Percentiles rank a stretch among this genome's conserved stretches.
Conservation (phyloP, 2,888 invertebrate genomes). For the Phaedon cochleariae region DNA sequence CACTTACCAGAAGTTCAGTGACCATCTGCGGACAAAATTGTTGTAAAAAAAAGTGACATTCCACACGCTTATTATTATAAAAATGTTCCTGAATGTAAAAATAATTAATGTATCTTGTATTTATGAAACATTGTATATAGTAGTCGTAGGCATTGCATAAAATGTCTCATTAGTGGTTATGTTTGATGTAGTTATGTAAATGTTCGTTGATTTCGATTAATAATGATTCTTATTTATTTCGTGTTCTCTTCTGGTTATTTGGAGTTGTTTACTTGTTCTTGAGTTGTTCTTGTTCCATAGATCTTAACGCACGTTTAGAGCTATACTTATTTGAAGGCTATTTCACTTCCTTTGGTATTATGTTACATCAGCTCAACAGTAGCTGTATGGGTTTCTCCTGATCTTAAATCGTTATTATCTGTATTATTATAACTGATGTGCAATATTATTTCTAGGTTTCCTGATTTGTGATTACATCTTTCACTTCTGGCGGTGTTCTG, state of each 20-base stretch:
- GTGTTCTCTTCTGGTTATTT: slow-evolving; percentile 13
- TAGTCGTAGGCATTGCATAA: slow-evolving; percentile 39
- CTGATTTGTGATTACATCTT: neutral
- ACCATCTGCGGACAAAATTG: slow-evolving; percentile 18
- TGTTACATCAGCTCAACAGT: neutral
- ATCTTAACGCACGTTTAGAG: no score
- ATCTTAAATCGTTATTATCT: no score
- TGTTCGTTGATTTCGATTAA: slow-evolving; percentile 45
- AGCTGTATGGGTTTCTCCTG: no score
- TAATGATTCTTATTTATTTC: slow-evolving; percentile 30
- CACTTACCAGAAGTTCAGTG: slow-evolving; percentile 25
- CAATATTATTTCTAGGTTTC: slow-evolving; percentile 7
- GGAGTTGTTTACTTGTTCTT: slow-evolving; percentile 3
- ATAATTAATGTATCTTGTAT: slow-evolving; percentile 46
- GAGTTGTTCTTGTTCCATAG: no score
- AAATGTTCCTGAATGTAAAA: slow-evolving; percentile 59
- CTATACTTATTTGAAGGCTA: neutral
- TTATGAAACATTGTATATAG: slow-evolving; percentile 48
- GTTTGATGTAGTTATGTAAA: slow-evolving; percentile 49
- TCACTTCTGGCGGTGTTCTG: neutral
- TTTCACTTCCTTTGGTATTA: neutral
- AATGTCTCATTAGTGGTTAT: slow-evolving; percentile 47
- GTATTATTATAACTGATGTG: slow-evolving; percentile 9
- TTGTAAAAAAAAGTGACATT: slow-evolving; percentile 48
- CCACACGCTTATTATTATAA: slow-evolving; percentile 56